Base-by-base conservation (phyloP, 2,888 invertebrate genomes). In the Coenonympha arcania region DNA sequence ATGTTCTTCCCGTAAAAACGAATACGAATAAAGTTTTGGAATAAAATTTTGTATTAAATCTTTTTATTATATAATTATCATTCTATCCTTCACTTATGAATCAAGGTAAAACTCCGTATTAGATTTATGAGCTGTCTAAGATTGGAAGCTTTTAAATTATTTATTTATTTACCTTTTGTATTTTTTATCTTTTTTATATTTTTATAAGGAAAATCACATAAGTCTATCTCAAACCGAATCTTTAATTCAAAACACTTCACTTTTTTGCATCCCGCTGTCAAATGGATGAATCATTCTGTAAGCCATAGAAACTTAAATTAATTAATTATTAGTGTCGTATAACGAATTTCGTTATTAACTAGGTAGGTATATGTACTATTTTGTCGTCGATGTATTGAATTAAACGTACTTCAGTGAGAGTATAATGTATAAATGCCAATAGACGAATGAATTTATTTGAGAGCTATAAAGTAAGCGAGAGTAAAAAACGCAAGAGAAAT, bases 401-500 rank as follows among this genome's bases (percentile, higher is more conserved):
- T n/a, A n/a, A n/a, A n/a, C n/a, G n/a, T n/a, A n/a, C n/a, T n/a
- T n/a, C n/a, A n/a, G n/a, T n/a, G n/a, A n/a, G n/a, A n/a, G n/a
- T n/a, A n/a, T n/a, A n/a, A n/a, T n/a, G n/a, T n/a, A n/a, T n/a
- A n/a, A n/a, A n/a, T n/a, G n/a, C n/a, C n/a, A n/a, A n/a, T n/a
- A n/a, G n/a, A n/a, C n/a, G n/a, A n/a, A n/a, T n/a, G n/a, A n/a
- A 31, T 20, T 18, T 19, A 18, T 9, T 34, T 13, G 36, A 24
- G 31, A 19, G 42, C 31, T 3, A 28, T 43, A 47, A 37, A 43
- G 42, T 15, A 15, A 26, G 36, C 44, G 33, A 36, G 47, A 51
- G 37, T 46, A 33, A 46, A 45, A 50, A 45, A 42, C 24, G 26
- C 24, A 34, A 31, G 47, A 37, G 51, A 51, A 51, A 51, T 51